Base-by-base conservation (phyloP, 2,888 invertebrate species). In the Lithophane socia region DNA sequence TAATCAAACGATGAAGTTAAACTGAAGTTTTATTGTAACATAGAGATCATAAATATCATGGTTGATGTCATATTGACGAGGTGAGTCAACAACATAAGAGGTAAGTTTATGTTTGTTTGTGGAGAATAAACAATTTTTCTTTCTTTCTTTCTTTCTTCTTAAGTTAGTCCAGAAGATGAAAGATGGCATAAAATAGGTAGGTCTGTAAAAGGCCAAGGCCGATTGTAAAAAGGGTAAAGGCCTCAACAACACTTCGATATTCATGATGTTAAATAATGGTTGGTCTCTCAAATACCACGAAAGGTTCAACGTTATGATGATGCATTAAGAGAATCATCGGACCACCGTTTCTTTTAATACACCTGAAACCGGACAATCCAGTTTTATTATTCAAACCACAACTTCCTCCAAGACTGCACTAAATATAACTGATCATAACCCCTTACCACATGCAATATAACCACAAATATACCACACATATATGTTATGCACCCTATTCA, bases 401-500 rank as follows among this genome's bases (percentile, higher is more conserved):
- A 61, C 18, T 61, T 29, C 60, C 29, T 60, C 60, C 18, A 18
- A 18, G 1, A 60, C 16, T 60, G 29, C 29, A 60, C 18, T 60
- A 16, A 60, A 29, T 60, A 61, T 37, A 61, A 18, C 61, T 9
- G 61, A 18, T 61, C 24, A 16, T 42, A 54, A 54, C 66, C 70
- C 80, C 66, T 81, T 63, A 56, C 44, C 13, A 52, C 37, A 42
- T 3, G 52, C 69, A 29, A 80, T 81, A 76, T n/a, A 74, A 42
- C 49, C 73, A 68, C 63, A 67, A 64, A 52, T 58, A 58, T 7
- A 66, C 54, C 80, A n/a, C 65, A 54, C 56, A 73, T 16, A 73
- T 69, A 70, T 44, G 37, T 49, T 37, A 71, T 84, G 81, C 83
- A 84, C 83, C 80, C 84, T 24, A 72, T 68, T 24, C 58, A 8